Evolutionary conservation across 2,797 vertebrate species (phyloP), one percentile per base, ranked within the genome.

Genomic region (Orestias chungarensis): DNA sequence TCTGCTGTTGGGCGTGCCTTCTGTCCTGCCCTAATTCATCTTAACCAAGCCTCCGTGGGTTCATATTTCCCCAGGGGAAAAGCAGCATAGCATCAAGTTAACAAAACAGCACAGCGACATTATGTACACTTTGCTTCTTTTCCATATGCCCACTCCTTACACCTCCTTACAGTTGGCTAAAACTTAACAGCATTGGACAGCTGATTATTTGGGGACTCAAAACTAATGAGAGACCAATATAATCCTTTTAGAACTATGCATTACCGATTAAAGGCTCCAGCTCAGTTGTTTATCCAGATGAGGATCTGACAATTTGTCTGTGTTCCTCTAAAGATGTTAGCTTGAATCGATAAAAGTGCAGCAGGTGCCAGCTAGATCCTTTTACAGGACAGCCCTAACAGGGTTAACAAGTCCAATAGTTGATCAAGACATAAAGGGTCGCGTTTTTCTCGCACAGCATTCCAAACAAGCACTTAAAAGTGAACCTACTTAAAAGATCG

Each of bases 1-100:
- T 88, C 78, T 81, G 87, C 79, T 81, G 77, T 68, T 85, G 89
- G 89, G 88, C 81, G 89, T 91, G 90, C 83, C 79, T 74, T 88
- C 86, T 84, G 82, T 90, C 83, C 86, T 85, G 87, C 82, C 84
- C 89, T 93, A 91, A 94, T 95, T 94, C 89, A 94, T 94, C 93
- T 92, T 87, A 71, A 86, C 86, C 67, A 62, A 88, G 82, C 74
- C 77, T 80, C 66, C 64, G 81, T 82, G 82, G 74, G 85, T 86
- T 86, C 59, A 54, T 81, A 68, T 73, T 80, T 81, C 88, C 87
- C 79, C 47, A 73, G 73, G 88, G 82, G 73, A 42, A 55, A 55
- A 76, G 67, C 75, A 85, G 81, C 72, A 78, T 42, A 70, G 62
- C 78, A 81, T 76, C 61, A 55, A 88, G 74, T 68, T 77, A 64